Percentiles rank a stretch among this genome's conserved stretches.
phyloP scores from a whole-genome alignment of 2,888 invertebrate species.

The Lycocerus yunnanus region DNA sequence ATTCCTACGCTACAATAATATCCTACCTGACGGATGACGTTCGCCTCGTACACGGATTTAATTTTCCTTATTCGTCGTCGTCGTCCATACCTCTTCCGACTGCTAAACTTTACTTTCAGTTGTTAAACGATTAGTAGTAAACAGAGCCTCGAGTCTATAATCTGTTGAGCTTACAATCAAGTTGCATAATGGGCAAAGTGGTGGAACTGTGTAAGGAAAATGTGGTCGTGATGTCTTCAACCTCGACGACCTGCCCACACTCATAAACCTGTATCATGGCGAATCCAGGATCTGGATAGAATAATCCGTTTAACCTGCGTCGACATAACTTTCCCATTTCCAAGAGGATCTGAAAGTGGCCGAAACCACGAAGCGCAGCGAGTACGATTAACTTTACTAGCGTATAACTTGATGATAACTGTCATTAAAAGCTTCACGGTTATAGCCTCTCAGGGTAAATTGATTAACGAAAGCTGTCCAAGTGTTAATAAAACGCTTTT shows the following conservation, averaged over 20 bases:
- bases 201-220: constrained; percentile 28
- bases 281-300: constrained; percentile 39
- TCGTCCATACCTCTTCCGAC: background rate
- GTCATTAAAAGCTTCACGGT: constrained; percentile 50
- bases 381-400: constrained; percentile 48
- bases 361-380: constrained; percentile 32
- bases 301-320: constrained; percentile 55
- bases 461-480: constrained; percentile 49
- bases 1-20: background rate
- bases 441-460: constrained; percentile 45
- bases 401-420: constrained; percentile 50
- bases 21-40: too few species aligned
- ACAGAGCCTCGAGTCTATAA: constrained; percentile 38
- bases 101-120: constrained; percentile 22
- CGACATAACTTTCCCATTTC: constrained; percentile 56
- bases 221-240: constrained; percentile 31
- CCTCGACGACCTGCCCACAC: constrained; percentile 30
- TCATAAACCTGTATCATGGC: constrained; percentile 35
- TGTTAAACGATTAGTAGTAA: constrained; percentile 27
- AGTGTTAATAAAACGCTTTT: constrained; percentile 46
- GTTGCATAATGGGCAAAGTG: constrained; percentile 18
- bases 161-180: constrained; percentile 36
- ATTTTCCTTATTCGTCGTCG: background rate
- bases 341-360: constrained; percentile 40
- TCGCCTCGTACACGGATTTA: background rate